A percentile compares a stretch with the other conserved stretches of the same genome.
phyloP scores from a whole-genome alignment of 2,113 vertebrate genomes.

The Scartelaos histophorus region DNA sequence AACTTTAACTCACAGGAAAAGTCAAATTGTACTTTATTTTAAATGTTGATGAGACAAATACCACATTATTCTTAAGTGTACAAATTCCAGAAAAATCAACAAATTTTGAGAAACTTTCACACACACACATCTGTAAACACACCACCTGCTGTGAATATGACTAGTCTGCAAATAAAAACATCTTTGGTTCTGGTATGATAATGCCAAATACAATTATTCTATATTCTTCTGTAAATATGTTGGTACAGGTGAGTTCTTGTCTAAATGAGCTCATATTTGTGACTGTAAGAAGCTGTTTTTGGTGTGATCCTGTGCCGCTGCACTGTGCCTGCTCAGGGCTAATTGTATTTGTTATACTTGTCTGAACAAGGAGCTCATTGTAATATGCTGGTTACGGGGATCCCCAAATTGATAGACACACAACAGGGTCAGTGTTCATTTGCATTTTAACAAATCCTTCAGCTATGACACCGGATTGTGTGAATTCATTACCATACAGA shows the following conservation, averaged over 20 bases:
- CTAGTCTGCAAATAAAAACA: not conserved
- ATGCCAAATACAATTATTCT: not conserved
- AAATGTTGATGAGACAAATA: constrained; percentile 6
- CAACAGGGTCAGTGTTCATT: constrained; percentile 77
- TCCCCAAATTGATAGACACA: constrained; percentile 71
- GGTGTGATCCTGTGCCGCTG: constrained; percentile 20
- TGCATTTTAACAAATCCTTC: constrained; percentile 77
- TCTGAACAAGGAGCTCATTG: constrained; percentile 70
- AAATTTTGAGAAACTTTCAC: constrained; percentile 22
- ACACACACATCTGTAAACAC: constrained; percentile 2
- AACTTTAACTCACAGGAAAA: not conserved
- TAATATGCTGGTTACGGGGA: constrained; percentile 59
- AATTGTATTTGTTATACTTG: constrained; percentile 42
- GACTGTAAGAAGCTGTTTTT: constrained; percentile 38
- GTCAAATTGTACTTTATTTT: not conserved
- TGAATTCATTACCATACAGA: constrained; percentile 71
- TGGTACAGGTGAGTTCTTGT: constrained; percentile 3
- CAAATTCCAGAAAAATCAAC: constrained; percentile 32
- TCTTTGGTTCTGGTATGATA: not conserved
- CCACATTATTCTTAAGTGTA: constrained; percentile 57
- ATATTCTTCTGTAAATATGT: not conserved
- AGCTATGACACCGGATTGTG: constrained; percentile 75
- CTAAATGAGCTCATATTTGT: constrained; percentile 41
- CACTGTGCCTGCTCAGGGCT: constrained; percentile 25
- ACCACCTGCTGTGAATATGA: not conserved